Evolutionary conservation across 2,888 invertebrate species (phyloP).

Genomic region (Galerucella pusilla): DNA sequence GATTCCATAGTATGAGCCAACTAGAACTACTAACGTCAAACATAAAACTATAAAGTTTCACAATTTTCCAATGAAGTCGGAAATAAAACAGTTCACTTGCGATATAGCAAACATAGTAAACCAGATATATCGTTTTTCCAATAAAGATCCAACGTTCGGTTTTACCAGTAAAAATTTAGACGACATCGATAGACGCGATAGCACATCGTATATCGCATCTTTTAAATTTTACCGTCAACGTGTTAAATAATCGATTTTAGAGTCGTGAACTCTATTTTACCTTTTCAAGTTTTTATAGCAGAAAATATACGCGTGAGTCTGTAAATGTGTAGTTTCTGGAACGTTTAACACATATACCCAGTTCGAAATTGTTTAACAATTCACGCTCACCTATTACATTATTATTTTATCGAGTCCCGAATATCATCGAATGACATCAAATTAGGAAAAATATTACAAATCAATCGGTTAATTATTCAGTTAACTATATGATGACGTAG

Average conservation of each 20-base stretch:
- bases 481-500: background rate
- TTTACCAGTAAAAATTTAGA: background rate
- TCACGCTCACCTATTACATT: background rate
- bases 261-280: conserved; percentile 6
- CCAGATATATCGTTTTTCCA: background rate
- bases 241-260: conserved; percentile 12
- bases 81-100: background rate
- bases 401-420: background rate
- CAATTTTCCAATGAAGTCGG: background rate
- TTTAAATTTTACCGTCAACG: background rate
- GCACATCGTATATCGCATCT: background rate
- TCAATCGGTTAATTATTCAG: too few species aligned
- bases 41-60: background rate
- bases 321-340: background rate
- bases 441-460: too few species aligned
- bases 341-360: background rate
- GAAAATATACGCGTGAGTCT: conserved; percentile 7
- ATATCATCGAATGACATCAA: background rate
- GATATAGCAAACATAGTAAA: background rate
- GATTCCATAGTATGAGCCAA: too few species aligned
- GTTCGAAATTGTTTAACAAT: background rate
- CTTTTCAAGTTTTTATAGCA: conserved; percentile 3
- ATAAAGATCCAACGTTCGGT: background rate
- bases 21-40: background rate
- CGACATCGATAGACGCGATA: background rate